Conservation (phyloP, 2,888 invertebrate genomes). For the Erebia ligea region DNA sequence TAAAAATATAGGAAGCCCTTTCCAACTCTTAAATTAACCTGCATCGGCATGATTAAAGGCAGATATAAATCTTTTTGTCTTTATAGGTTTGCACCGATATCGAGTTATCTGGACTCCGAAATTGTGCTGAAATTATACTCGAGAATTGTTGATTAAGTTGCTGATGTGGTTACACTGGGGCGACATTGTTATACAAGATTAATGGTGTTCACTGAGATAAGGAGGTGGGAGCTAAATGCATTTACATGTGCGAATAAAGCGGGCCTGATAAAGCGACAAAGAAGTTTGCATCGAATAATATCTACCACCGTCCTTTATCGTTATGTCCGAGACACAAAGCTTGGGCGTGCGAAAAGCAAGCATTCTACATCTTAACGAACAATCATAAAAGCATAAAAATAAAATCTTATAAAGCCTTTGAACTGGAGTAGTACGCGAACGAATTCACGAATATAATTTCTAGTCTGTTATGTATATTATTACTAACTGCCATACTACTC, state of each 20-base stretch:
- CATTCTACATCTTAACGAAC: background rate
- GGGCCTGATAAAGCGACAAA: constrained; percentile 76
- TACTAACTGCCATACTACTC: no score
- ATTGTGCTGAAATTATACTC: constrained; percentile 57
- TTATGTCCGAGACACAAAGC: constrained; percentile 33
- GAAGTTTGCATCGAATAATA: constrained; percentile 64
- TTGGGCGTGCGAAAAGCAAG: constrained; percentile 3
- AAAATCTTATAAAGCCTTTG: no score
- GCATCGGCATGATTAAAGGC: constrained; percentile 43
- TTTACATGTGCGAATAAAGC: constrained; percentile 81
- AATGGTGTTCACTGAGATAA: constrained; percentile 78
- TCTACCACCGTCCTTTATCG: constrained; percentile 49
- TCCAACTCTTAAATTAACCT: constrained; percentile 31
- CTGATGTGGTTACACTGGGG: constrained; percentile 63
- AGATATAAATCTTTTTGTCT: constrained; percentile 46
- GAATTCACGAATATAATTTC: no score
- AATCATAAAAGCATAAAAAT: no score
- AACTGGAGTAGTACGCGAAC: no score
- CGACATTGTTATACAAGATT: constrained; percentile 82
- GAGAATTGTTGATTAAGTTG: constrained; percentile 71
- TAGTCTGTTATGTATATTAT: no score
- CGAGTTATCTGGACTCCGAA: constrained; percentile 50
- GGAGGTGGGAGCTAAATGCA: constrained; percentile 80
- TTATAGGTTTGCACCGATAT: constrained; percentile 44
- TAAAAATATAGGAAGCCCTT: constrained; percentile 36